Evolutionary conservation across 92 coral and sea anemone species (phyloP), one percentile per base, ranked within the genome.

Genomic region (Porites evermanni): DNA sequence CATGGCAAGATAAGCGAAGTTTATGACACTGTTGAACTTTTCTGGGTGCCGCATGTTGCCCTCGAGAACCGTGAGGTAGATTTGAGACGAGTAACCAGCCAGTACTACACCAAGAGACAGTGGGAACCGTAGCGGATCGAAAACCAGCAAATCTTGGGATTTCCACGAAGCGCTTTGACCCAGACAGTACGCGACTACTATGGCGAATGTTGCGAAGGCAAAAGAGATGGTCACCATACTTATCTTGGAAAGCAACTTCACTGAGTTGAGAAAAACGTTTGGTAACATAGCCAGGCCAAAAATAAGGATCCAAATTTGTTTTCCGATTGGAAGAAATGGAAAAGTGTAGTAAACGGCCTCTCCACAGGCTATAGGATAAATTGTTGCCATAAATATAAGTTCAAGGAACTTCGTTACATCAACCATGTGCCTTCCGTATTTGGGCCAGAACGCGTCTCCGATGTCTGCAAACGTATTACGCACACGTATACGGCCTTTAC

Each of bases 381-480:
- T 65, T 44, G 93, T 67, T 9, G 95, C 95, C 24, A 87, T 73
- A 59, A 93, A 91, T 75, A 93, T 79, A 38, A 93, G 74, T 80
- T 93, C 96, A 5, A 93, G 76, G 78, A 93, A 91, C 59, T 91
- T 93, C 18, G 86, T 88, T 18, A 83, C 86, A 10, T 91, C 75
- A 7, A 90, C 96, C 84, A 93, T 82, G 86, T 80, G 86, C 56
- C 94, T 72, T 51, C 96, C 96, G 68, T 84, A 79, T 60, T 29
- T 52, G 19, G 96, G 96, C 96, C 96, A 93, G 82, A 91, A 88
- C 18, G 92, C 95, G 38, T 93, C 94, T 32, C 96, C 96, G 7
- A 93, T 91, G 19, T 93, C 96, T 2, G 96, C 88, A 70, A 79
- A 93, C 19, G 96, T 93, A 65, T 87, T 70, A 12, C 94, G 80